phyloP scores from a whole-genome alignment of 2,797 vertebrate genomes.

The Enteromius thamalakanensis region DNA sequence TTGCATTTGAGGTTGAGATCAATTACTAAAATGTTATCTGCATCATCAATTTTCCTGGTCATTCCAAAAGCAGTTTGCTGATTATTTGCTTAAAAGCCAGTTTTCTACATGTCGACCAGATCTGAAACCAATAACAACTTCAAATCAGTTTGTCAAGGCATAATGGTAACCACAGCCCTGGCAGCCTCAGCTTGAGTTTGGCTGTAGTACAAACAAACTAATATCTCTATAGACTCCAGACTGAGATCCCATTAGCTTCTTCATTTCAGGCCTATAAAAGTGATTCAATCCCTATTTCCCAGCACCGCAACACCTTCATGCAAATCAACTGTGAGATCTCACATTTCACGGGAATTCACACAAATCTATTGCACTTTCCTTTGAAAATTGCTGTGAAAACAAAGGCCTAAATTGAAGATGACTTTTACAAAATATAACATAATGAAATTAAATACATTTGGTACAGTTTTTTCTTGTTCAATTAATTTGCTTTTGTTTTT shows the following conservation, averaged over 20 bases:
- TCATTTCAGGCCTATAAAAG: constrained; percentile 29
- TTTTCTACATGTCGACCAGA: constrained; percentile 32
- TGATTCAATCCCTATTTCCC: neutral
- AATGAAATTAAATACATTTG: neutral
- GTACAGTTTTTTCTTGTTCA: neutral
- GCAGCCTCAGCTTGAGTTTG: constrained; percentile 25
- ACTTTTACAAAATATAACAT: neutral
- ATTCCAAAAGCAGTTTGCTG: constrained; percentile 18
- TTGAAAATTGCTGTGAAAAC: constrained; percentile 17
- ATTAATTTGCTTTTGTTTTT: neutral
- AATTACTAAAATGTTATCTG: constrained; percentile 28
- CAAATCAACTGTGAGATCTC: constrained; percentile 24
- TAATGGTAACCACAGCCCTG: constrained; percentile 24
- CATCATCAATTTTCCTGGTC: constrained; percentile 32
- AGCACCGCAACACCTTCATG: constrained; percentile 23
- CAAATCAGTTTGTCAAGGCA: constrained; percentile 31
- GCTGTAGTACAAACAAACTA: constrained; percentile 39
- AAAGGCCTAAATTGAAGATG: neutral
- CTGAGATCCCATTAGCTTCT: constrained; percentile 23
- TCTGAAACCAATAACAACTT: constrained; percentile 47
- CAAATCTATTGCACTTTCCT: constrained; percentile 18
- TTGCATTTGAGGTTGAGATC: constrained; percentile 30
- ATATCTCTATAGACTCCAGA: constrained; percentile 33
- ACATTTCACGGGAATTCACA: constrained; percentile 10
- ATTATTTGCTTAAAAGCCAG: constrained; percentile 22